A percentile compares a stretch with the other conserved stretches of the same genome.
Conservation (phyloP, 2,113 vertebrate genomes). For the Podarcis cretensis region DNA sequence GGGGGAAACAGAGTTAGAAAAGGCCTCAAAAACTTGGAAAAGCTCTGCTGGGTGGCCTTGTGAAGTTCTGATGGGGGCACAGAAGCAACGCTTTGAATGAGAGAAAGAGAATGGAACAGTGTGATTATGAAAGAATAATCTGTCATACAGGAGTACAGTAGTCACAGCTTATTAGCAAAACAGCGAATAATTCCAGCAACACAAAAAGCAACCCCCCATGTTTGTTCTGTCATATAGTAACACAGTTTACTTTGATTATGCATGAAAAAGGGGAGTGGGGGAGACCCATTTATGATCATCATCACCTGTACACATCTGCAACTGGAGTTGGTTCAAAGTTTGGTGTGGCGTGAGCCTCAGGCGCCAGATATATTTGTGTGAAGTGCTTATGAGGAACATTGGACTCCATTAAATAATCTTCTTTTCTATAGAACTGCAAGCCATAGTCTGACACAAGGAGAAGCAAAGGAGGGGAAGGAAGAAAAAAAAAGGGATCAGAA, state of each 20-base stretch:
- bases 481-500: not conserved
- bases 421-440: conserved; percentile 77
- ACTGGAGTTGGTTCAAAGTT: conserved; percentile 74
- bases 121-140: not conserved
- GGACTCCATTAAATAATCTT: conserved; percentile 70
- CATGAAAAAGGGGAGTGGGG: not conserved
- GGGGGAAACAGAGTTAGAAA: not conserved
- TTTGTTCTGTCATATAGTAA: not conserved
- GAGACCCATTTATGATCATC: not conserved
- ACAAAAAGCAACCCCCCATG: conserved; percentile 5
- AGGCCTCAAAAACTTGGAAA: not conserved
- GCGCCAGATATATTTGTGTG: conserved; percentile 78
- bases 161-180: not conserved
- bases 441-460: conserved; percentile 79
- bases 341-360: conserved; percentile 73
- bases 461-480: conserved; percentile 21
- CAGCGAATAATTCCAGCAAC: not conserved
- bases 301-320: conserved; percentile 84
- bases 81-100: not conserved
- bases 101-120: not conserved
- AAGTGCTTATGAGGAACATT: conserved; percentile 75
- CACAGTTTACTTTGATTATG: not conserved
- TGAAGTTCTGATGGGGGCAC: not conserved
- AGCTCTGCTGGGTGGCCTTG: not conserved
- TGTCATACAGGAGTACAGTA: not conserved